Evolutionary conservation across 2,888 invertebrate genomes (phyloP), one percentile per base, ranked within the genome.

Genomic region (Hemistola chrysoprasaria): DNA sequence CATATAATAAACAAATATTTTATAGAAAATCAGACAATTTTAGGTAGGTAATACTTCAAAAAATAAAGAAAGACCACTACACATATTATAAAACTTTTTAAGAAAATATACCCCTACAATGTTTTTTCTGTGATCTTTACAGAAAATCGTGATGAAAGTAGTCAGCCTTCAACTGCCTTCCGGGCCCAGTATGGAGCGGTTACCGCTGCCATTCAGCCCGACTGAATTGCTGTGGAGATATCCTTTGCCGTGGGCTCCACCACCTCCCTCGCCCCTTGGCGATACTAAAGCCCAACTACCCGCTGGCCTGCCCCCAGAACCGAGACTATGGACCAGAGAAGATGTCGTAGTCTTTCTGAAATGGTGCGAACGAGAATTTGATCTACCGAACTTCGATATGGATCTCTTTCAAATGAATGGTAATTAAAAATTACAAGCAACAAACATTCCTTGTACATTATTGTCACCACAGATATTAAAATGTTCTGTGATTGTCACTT

Each of bases 331-430:
- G 97, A 94, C 94, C 40, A 92, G 97, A 56, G 97, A 97, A 58
- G 97, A 97, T 74, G 97, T 97, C 9, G 90, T 92, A 28, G 91
- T 94, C 36, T 98, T 97, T 80, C 87, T 98, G 32, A 93, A 95
- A 70, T 97, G 97, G 94, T 96, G 97, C 56, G 97, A 97, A 80
- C 91, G 95, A 54, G 97, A 97, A 84, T 97, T 97, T 76, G 97
- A 97, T 79, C 88, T 97, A 56, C 97, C 97, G 35, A 94, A 95
- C 61, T 95, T 98, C 72, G 97, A 97, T 72, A 93, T 95, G 92
- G 97, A 97, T 71, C 93, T 96, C 84, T 98, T 98, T 78, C 96
- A 96, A 89, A 97, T 98, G 97, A 98, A 98, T 78, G 98, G 97
- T 91, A 86, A 90, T 79, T 65, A 50, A 25, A 26, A 7, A 31